These are phyloP conservation scores for Myotis daubentonii DNA, from an alignment of 2,797 vertebrate species.

Conservation along the genomic window DNA sequence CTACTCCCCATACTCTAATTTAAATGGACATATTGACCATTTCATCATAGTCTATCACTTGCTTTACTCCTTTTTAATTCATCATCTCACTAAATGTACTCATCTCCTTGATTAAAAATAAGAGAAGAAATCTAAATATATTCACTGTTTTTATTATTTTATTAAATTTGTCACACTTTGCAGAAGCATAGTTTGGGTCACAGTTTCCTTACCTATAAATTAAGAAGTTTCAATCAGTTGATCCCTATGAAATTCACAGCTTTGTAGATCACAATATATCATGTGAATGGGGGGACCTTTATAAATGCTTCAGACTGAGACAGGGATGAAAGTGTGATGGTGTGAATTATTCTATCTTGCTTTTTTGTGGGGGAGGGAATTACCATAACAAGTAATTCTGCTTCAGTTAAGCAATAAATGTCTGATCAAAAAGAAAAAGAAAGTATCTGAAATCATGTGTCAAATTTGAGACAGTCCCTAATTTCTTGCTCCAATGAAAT, in stretches of 20 bases:
- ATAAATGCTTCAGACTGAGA: conserved; percentile 7
- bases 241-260: background rate
- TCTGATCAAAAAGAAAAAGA: background rate
- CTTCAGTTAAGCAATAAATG: background rate
- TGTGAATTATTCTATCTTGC: background rate
- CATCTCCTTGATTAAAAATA: conserved; percentile 12
- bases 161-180: background rate
- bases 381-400: background rate
- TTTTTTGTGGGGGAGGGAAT: background rate
- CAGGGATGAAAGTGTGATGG: background rate
- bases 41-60: background rate
- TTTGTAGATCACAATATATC: background rate
- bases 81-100: conserved; percentile 9
- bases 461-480: background rate
- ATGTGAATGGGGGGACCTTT: background rate
- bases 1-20: background rate
- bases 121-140: conserved; percentile 10
- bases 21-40: background rate
- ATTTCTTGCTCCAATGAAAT: conserved; percentile 39
- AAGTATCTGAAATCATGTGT: background rate
- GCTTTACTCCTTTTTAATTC: background rate
- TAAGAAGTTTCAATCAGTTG: conserved; percentile 2
- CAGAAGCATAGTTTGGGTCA: conserved; percentile 36
- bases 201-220: background rate
- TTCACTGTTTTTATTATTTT: background rate